These are phyloP conservation scores for Lophius piscatorius DNA, from an alignment of 2,113 vertebrate species.

Conservation along the genomic window DNA sequence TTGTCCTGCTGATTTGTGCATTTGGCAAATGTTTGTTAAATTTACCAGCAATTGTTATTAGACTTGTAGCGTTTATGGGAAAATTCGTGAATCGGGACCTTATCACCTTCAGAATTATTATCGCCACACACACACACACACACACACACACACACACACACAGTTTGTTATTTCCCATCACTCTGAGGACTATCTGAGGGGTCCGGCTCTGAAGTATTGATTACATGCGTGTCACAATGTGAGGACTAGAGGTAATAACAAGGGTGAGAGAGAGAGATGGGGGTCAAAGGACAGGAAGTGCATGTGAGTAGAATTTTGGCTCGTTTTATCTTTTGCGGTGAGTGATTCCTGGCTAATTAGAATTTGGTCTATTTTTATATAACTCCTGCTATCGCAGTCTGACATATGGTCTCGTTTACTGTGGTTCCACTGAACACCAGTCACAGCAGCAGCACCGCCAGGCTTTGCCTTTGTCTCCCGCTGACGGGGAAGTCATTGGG, in stretches of 20 bases:
- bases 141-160: too few species aligned
- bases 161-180: conserved; percentile 2
- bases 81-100: conserved; percentile 9
- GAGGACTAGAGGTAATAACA: background rate
- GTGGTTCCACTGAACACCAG: conserved; percentile 25
- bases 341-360: conserved; percentile 60
- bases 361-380: conserved; percentile 29
- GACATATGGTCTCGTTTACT: conserved; percentile 55
- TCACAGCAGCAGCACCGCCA: background rate
- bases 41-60: background rate
- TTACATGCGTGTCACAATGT: conserved; percentile 15
- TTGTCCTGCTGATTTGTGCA: background rate
- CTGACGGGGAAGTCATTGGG: conserved; percentile 18
- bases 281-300: conserved; percentile 8
- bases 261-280: conserved; percentile 3
- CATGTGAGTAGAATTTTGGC: conserved; percentile 35
- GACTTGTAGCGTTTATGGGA: background rate
- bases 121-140: too few species aligned
- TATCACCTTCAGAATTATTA: background rate
- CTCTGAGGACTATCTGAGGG: conserved; percentile 9
- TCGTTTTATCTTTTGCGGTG: conserved; percentile 48
- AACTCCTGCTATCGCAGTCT: conserved; percentile 29
- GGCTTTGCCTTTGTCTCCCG: conserved; percentile 21
- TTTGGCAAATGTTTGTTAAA: background rate
- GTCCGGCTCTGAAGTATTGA: background rate